A percentile compares a stretch with the other conserved stretches of the same genome.
Evolutionary conservation across 1,140 invertebrate genomes (phyloP).

Genomic region (Dendroctonus valens): DNA sequence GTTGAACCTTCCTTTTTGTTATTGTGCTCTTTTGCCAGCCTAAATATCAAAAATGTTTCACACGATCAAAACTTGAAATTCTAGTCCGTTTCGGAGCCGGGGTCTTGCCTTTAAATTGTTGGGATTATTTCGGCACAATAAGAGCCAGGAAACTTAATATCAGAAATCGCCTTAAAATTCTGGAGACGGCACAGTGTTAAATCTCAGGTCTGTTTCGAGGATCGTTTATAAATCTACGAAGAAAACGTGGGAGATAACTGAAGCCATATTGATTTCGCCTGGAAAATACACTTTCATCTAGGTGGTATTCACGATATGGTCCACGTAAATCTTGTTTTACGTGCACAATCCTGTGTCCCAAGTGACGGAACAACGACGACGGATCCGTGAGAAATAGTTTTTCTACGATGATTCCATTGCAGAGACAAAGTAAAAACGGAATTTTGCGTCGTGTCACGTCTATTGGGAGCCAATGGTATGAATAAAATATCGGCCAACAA

Average conservation of each 20-base stretch:
- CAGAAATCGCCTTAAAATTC: conserved; percentile 24
- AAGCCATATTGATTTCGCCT: conserved; percentile 18
- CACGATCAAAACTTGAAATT: neutral
- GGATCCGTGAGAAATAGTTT: neutral
- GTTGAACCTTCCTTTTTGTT: neutral
- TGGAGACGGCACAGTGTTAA: conserved; percentile 11
- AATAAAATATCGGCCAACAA: too few relatives aligned
- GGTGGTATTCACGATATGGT: conserved; percentile 1
- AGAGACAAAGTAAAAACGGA: neutral
- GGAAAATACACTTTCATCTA: conserved; percentile 19
- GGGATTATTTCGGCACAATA: conserved; percentile 18
- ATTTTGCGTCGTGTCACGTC: neutral
- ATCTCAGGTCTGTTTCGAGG: conserved; percentile 20
- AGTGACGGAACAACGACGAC: neutral
- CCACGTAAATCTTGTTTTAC: conserved; percentile 11
- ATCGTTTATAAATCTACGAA: conserved; percentile 23
- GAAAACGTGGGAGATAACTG: conserved; percentile 23
- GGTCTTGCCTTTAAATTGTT: conserved; percentile 12
- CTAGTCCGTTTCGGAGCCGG: neutral
- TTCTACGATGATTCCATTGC: neutral
- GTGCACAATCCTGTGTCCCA: neutral
- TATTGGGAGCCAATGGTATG: neutral
- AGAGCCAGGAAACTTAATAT: conserved; percentile 19
- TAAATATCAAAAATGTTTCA: neutral
- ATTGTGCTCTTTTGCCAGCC: neutral